phyloP scores from a whole-genome alignment of 2,113 vertebrate genomes.

The Myrmecophaga tridactyla region DNA sequence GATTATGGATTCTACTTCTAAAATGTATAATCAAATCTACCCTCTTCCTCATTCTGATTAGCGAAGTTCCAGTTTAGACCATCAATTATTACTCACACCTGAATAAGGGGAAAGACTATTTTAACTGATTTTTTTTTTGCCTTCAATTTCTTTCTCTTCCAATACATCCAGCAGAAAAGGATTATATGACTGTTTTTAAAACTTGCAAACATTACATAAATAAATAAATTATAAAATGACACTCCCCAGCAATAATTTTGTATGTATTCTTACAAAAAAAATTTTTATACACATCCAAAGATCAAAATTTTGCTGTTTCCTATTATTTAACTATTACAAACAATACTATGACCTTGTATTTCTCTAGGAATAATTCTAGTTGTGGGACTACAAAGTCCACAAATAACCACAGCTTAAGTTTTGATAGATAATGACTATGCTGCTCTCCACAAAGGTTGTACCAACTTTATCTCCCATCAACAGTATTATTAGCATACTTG shows the following conservation, averaged over 20 bases:
- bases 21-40: neutral
- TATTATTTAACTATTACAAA: neutral
- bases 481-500: neutral
- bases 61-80: neutral
- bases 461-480: neutral
- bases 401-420: neutral
- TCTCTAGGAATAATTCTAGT: neutral
- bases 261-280: neutral
- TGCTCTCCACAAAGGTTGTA: neutral
- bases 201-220: neutral
- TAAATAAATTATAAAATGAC: neutral
- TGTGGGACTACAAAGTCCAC: neutral
- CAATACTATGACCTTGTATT: neutral
- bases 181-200: neutral
- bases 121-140: neutral
- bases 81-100: neutral
- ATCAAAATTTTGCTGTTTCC: neutral
- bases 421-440: neutral
- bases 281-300: neutral
- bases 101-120: neutral
- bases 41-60: neutral
- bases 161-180: neutral
- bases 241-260: neutral
- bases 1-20: neutral
- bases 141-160: neutral